These are phyloP conservation scores for Bos indicus DNA, from an alignment of 2,113 vertebrate species.

Conservation along the genomic window DNA sequence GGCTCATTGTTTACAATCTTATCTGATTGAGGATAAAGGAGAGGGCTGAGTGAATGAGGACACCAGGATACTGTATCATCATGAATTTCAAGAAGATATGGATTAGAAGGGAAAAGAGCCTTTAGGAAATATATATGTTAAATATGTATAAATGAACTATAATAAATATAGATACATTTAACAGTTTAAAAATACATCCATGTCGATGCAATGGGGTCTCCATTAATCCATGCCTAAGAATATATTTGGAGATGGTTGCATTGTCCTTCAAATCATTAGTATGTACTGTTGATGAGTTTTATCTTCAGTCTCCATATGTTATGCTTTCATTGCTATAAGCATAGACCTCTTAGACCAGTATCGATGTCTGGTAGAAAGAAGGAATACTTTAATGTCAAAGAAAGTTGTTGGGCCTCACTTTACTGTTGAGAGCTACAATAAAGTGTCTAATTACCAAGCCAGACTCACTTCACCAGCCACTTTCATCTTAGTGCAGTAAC, in stretches of 20 bases:
- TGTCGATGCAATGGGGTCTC: too few relatives aligned
- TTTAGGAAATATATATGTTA: not conserved
- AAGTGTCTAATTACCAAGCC: not conserved
- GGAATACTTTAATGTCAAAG: not conserved
- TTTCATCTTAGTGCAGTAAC: not conserved
- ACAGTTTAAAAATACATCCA: not conserved
- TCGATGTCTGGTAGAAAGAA: not conserved
- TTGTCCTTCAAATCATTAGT: not conserved
- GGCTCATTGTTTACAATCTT: not conserved
- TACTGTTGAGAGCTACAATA: not conserved
- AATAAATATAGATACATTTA: not conserved
- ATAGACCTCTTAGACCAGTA: not conserved
- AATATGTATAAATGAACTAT: not conserved
- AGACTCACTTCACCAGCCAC: not conserved
- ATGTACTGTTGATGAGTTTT: not conserved
- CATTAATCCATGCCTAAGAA: not conserved
- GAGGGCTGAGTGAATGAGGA: not conserved
- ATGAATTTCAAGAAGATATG: not conserved
- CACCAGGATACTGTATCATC: not conserved
- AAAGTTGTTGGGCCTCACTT: not conserved
- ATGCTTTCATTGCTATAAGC: not conserved
- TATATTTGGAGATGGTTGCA: not conserved
- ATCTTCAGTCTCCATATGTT: not conserved
- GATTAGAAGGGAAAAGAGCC: not conserved
- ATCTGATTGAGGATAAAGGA: not conserved